Base-by-base conservation (phyloP, 2,113 vertebrate genomes). In the Galeopterus variegatus region DNA sequence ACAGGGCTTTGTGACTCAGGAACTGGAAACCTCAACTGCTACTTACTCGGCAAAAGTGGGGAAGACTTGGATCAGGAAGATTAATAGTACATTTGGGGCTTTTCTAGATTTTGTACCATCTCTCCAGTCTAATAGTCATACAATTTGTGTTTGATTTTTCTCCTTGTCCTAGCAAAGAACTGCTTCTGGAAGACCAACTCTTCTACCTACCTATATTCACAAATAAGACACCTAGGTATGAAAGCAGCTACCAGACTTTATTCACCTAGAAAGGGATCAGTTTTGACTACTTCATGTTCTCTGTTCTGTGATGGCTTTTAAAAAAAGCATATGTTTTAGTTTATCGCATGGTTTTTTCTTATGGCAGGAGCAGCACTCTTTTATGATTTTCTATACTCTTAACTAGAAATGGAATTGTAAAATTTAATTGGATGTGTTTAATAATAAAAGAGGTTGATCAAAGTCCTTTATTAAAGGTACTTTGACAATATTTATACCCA, bases 331-430 rank as follows among this genome's bases (percentile, higher is more conserved):
- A 45, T 19, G 24, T 84, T 85, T 76, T 93, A 81, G 31, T 65
- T 93, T 92, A 64, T 75, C 4, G 76, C 19, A 2, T 86, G 58
- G 69, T 87, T 94, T 95, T 76, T 93, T 90, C 50, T 87, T 93
- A 80, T 41, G n/a, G 0, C 14, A 93, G 72, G 50, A 64, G 5
- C 41, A 93, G 36, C 8, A 58, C 88, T 87, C 50, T 72, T 81
- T 95, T 45, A 84, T 17, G 12, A 45, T 65, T 83, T 80, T 77
- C 18, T 93, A n/a, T 18, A 65, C 21, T 58, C 1, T 92, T 92
- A 83, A 79, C 17, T 80, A 52, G 52, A 83, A 95, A 8, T 62
- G 15, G 62, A 93, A 21, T 50, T 72, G 5, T 65, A 65, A 31
- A 77, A 90, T 90, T 90, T 52, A 56, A 41, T 92, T 73, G 77